Base-by-base conservation (phyloP, 2,888 invertebrate species). In the Alloscopus bannaensis region DNA sequence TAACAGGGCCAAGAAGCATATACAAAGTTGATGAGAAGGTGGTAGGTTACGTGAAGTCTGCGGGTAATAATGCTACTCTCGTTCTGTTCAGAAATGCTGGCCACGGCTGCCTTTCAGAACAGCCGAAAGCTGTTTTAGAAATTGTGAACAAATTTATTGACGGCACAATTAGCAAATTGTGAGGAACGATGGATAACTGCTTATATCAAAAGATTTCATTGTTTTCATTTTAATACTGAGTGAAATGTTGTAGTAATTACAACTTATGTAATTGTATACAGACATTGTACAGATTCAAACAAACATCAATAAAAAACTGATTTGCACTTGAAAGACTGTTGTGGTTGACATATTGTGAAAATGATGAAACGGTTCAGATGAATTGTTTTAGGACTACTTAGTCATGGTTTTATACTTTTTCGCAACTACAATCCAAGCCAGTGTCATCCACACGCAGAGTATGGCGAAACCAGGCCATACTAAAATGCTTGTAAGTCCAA, bases 391-490 rank as follows among this genome's bases (percentile, higher is more conserved):
- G n/a, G n/a, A 24, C 22, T 24, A 64, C 26, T 24, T 64, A 22
- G 40, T 62, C 28, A 64, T 29, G 11, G 62, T 45, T 57, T 72
- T 72, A 29, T 72, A 72, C 42, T 72, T 72, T n/a, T 50, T 11
- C 20, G 42, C 20, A 18, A 64, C 72, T 24, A 72, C 59, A 11
- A 22, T 36, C 72, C 72, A 72, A 0, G 72, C 62, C 8, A 52
- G 16, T 13, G 55, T 18, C 4, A 62, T 64, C 72, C 72, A 72
- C 3, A 26, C 26, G 8, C 4, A 26, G 3, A 72, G 26, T 16
- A 72, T 64, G n/a, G 40, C 52, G 16, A 64, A 72, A 3, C 72
- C 72, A 8, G 72, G 64, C 72, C 72, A 72, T 1, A 72, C 72
- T 52, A 36, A n/a, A 18, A 52, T 40, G 29, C 55, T 64, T 16